Percentiles rank a stretch among this genome's conserved stretches.
Evolutionary conservation across 2,113 vertebrate species (phyloP).

Genomic region (Pangasianodon hypophthalmus): DNA sequence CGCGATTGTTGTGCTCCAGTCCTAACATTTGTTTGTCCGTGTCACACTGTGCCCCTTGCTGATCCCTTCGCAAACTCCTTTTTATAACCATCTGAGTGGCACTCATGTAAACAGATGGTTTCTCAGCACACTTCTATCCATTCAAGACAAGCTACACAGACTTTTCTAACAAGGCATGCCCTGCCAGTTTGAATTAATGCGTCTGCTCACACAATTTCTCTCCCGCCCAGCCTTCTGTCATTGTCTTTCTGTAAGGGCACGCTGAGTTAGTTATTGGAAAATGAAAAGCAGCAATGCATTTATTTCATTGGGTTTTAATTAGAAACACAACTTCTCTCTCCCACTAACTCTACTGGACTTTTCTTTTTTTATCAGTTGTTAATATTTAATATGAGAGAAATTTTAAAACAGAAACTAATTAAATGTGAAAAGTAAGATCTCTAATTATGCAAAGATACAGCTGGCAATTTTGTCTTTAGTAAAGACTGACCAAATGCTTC

Average conservation of each 20-base stretch:
- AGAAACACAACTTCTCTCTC: constrained; percentile 24
- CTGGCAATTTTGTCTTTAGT: constrained; percentile 19
- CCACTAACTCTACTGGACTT: background rate
- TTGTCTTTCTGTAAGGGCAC: constrained; percentile 20
- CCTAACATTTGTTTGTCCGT: constrained; percentile 46
- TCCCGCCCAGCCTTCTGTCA: constrained; percentile 21
- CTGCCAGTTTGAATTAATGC: constrained; percentile 32
- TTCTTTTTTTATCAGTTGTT: background rate
- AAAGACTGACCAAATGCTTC: constrained; percentile 31
- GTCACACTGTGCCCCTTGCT: constrained; percentile 49
- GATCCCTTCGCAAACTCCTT: constrained; percentile 49
- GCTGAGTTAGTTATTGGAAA: constrained; percentile 43
- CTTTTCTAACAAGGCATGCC: constrained; percentile 32
- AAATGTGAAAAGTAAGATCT: constrained; percentile 34
- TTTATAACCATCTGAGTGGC: constrained; percentile 54
- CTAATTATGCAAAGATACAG: constrained; percentile 20
- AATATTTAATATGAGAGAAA: constrained; percentile 31
- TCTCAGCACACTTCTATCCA: constrained; percentile 26
- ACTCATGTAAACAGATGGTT: constrained; percentile 53
- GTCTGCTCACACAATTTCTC: background rate
- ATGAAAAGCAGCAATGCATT: constrained; percentile 43
- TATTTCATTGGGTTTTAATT: constrained; percentile 51
- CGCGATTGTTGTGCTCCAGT: background rate
- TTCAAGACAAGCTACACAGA: constrained; percentile 24
- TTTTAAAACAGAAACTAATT: constrained; percentile 31